phyloP scores from a whole-genome alignment of 2,888 invertebrate genomes.

The Pseudococcus longispinus region DNA sequence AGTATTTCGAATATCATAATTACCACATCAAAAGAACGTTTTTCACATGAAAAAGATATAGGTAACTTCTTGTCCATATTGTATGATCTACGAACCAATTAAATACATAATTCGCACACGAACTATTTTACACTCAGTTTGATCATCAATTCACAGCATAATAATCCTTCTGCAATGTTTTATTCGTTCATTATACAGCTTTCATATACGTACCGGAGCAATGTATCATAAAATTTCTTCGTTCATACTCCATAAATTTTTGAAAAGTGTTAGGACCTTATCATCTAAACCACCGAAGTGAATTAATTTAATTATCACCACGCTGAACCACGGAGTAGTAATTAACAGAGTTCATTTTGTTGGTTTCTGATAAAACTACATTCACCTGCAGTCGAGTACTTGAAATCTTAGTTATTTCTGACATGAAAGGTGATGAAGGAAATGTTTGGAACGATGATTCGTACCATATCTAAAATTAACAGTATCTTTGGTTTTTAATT shows the following conservation, averaged over 20 bases:
- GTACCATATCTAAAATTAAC: background rate
- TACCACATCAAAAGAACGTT: no score
- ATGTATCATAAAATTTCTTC: conserved; percentile 25
- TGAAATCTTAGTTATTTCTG: background rate
- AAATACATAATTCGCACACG: background rate
- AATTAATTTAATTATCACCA: conserved; percentile 35
- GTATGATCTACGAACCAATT: background rate
- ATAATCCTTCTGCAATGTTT: background rate
- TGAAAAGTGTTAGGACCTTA: background rate
- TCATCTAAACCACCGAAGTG: conserved; percentile 1
- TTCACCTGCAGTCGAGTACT: background rate
- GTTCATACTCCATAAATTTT: conserved; percentile 31
- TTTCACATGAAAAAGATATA: background rate
- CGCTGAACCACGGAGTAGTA: background rate
- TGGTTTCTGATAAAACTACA: background rate
- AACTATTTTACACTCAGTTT: background rate
- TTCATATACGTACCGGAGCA: background rate
- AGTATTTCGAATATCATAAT: no score
- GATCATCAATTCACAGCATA: background rate
- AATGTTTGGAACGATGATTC: background rate
- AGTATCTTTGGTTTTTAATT: background rate
- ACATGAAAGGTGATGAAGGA: background rate
- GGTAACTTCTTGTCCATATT: background rate
- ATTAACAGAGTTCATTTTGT: background rate
- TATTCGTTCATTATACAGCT: background rate